Conservation (phyloP, 53 echinoderm and acorn worm genomes). For the Echinometra lucunter region DNA sequence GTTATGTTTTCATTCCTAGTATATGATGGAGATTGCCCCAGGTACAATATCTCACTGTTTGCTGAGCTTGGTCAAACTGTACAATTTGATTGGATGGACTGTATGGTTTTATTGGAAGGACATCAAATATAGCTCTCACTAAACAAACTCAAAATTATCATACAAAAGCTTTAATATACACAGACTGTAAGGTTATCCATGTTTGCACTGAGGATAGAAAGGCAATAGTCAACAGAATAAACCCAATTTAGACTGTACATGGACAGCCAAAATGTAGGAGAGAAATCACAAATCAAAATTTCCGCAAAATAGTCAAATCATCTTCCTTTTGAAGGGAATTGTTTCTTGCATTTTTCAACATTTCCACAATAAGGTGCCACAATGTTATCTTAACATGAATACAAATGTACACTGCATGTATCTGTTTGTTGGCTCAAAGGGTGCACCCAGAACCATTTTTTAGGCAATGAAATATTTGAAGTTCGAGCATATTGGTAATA, state of each 20-base stretch:
- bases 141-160: conserved; percentile 9
- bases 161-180: not conserved
- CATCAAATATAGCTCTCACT: conserved; percentile 34
- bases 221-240: not conserved
- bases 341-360: not conserved
- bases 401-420: no score
- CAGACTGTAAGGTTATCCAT: not conserved
- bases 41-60: not conserved
- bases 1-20: not conserved
- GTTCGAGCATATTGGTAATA: no score
- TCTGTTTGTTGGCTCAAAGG: no score
- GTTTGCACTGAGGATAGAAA: conserved; percentile 9
- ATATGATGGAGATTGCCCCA: not conserved
- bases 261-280: not conserved
- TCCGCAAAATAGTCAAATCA: not conserved
- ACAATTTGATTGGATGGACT: not conserved
- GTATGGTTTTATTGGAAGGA: conserved; percentile 13
- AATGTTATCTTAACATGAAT: not conserved
- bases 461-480: no score
- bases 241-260: not conserved
- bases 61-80: not conserved
- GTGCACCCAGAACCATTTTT: no score
- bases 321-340: not conserved
- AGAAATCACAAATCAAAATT: not conserved
- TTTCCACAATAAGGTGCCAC: not conserved